Base-by-base conservation (phyloP, 2,797 vertebrate genomes). In the Ispidina picta region DNA sequence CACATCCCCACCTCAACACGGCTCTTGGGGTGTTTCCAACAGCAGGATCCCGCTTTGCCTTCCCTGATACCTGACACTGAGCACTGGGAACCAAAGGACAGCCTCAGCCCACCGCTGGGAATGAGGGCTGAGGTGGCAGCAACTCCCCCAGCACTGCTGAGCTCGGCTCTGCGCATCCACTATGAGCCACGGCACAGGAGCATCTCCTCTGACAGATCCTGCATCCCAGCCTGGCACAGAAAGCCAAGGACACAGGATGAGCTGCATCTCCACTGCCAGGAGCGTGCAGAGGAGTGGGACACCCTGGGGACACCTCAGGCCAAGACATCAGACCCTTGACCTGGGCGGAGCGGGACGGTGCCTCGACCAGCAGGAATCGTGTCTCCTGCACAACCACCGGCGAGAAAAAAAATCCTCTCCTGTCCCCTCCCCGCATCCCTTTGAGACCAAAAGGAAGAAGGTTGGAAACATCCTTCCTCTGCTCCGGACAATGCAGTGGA, bases 401-500 rank as follows among this genome's bases (percentile, higher is more conserved):
- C 6, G 2, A 41, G 73, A 37, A 75, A 54, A 93, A 88, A 48
- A 52, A 17, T 21, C 70, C 65, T 51, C 58, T 64, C 68, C 66
- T 43, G 43, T 49, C 56, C 25, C n/a, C 65, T 15, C 60, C 33
- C 62, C 75, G 15, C 60, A 22, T 78, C 93, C 93, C 91, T 88
- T 22, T 25, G 94, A 90, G 94, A 92, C 92, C 18, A 4, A 75
- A 19, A 80, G 93, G 94, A 94, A 95, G 92, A 74, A 79, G 93
- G 93, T 65, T 94, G 95, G 93, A 92, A 90, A 95, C 75, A 94
- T 95, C 94, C 96, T 96, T 95, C 95, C 95, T 87, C 81, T 5
- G 18, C 86, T 22, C 8, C 1, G 58, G 78, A 96, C 94, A 95
- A 94, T 92, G 62, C 6, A 43, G 20, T 85, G 94, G 92, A 93